Evolutionary conservation across 2,888 invertebrate species (phyloP).

Genomic region (Hermaeophaga mercurialis): DNA sequence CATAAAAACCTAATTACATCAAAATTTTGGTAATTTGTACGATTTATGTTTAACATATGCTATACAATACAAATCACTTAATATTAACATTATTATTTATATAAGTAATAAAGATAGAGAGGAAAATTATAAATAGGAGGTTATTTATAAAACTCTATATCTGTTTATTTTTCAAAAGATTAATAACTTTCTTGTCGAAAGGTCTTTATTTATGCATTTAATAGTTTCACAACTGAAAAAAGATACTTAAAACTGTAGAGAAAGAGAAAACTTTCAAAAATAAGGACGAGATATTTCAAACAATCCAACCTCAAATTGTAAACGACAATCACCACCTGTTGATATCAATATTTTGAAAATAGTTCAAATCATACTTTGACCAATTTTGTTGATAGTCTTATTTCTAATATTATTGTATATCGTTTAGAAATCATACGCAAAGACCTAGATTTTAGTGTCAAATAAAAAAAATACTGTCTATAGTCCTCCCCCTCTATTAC

Average conservation of each 20-base stretch:
- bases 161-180: conserved; percentile 16
- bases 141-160: conserved; percentile 12
- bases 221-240: background rate
- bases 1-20: no score
- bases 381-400: background rate
- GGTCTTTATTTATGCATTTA: background rate
- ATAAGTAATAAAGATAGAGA: no score
- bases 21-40: no score
- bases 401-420: conserved; percentile 2
- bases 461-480: conserved; percentile 5
- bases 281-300: no score
- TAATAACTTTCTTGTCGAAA: conserved; percentile 14
- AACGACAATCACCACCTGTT: conserved; percentile 32
- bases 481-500: background rate
- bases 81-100: no score
- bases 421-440: conserved; percentile 13
- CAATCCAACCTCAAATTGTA: no score
- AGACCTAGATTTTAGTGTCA: conserved; percentile 22
- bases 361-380: background rate
- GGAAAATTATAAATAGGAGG: no score
- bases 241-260: no score
- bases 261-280: conserved; percentile 3
- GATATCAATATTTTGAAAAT: conserved; percentile 5
- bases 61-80: no score
- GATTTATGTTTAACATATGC: no score